Conservation (phyloP, 53 echinoderm and acorn worm species). For the Mesocentrotus franciscanus region DNA sequence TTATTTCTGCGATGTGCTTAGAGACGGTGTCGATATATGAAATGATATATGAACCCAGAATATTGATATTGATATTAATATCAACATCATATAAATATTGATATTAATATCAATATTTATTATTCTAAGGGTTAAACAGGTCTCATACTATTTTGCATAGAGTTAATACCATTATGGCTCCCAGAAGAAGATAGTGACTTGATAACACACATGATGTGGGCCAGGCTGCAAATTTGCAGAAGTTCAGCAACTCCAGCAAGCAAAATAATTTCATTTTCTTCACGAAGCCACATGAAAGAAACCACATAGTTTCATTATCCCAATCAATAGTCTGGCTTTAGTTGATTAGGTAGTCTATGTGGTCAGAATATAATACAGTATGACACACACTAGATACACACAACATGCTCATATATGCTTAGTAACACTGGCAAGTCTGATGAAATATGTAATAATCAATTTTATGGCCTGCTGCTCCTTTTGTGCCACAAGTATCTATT, state of each 20-base stretch:
- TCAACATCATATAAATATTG: no score
- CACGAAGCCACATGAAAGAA: not conserved
- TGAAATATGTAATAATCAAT: slow-evolving; percentile 29
- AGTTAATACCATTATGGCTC: no score
- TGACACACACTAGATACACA: not conserved
- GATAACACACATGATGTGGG: no score
- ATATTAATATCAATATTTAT: no score
- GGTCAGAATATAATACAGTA: not conserved
- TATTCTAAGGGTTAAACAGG: no score
- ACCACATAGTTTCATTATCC: not conserved
- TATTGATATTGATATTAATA: no score
- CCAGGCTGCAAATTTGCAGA: not conserved
- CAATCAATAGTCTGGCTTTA: not conserved
- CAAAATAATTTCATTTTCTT: not conserved
- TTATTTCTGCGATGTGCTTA: no score
- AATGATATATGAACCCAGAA: no score
- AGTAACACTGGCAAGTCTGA: not conserved
- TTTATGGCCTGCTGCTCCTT: not conserved
- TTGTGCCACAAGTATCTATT: not conserved
- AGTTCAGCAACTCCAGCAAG: not conserved
- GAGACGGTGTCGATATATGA: no score
- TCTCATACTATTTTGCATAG: no score
- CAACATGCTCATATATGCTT: not conserved
- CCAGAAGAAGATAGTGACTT: no score
- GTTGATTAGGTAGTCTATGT: not conserved